Base-by-base conservation (phyloP, 2,797 vertebrate genomes). In the Eulemur rubriventer region DNA sequence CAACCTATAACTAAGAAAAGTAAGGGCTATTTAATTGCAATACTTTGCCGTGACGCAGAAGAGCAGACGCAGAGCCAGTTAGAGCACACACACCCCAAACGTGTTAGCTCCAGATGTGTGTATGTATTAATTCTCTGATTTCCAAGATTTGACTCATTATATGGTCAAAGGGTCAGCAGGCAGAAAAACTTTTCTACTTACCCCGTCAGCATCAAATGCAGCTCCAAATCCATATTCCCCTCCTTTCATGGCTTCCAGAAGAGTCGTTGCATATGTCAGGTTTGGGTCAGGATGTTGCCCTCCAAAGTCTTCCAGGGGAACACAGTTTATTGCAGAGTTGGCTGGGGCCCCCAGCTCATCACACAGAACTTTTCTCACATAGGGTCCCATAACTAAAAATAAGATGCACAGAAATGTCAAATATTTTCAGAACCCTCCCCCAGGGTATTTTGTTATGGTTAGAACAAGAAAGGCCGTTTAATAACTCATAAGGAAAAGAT, bases 161-260 rank as follows among this genome's bases (percentile, higher is more conserved):
- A 11, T 8, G 10, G 65, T 43, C 94, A 97, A 76, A 63, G 12
- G 26, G 28, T 46, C 75, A 38, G 38, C 33, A 76, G 13, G 6
- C 17, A 72, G 46, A 91, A 55, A 91, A 91, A 28, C 9, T 26
- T 52, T 93, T 72, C 97, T 89, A 98, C 98, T 99, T 98, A 99
- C 99, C 98, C 99, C 99, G 55, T 99, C 99, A n/a, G 99, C 99
- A 98, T 99, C 99, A 98, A 99, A 99, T 3, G 99, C 99, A 75
- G 99, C 99, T 97, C 99, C 99, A 98, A 99, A 99, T 92, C 99
- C 99, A 98, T 99, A 99, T 82, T 99, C 99, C 2, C 99, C 99
- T 95, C 99, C 99, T 98, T 99, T 99, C 99, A 99, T 99, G 92
- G 99, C 99, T 83, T 99, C 99, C 87, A 99, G 98, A 98, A 99